Conservation (phyloP, 2,797 vertebrate species). For the Crocidura indochinensis region DNA sequence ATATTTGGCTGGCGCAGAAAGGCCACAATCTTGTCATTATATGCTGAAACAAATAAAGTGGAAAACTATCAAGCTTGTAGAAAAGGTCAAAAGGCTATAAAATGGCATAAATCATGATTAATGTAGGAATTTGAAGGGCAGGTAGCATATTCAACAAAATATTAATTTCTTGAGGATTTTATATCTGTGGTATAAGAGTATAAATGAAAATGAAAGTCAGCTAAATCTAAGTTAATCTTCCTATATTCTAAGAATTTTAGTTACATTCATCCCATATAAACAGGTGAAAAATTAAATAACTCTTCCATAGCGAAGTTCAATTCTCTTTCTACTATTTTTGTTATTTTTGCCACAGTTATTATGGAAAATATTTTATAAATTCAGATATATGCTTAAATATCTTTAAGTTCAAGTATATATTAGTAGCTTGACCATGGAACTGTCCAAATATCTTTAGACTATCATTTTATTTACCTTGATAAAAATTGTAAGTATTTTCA, state of each 20-base stretch:
- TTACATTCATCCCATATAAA: background rate
- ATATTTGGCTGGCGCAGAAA: slow-evolving; percentile 98
- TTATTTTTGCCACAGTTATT: background rate
- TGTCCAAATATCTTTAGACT: background rate
- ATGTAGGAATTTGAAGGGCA: slow-evolving; percentile 28
- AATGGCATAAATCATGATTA: slow-evolving; percentile 29
- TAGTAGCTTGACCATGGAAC: background rate
- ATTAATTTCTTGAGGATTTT: slow-evolving; percentile 31
- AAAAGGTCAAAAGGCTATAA: slow-evolving; percentile 13
- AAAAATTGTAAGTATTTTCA: background rate
- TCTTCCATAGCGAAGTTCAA: background rate
- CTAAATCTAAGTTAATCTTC: slow-evolving; percentile 15
- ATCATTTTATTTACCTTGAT: background rate
- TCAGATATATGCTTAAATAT: too few relatives aligned
- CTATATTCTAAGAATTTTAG: background rate
- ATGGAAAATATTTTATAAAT: background rate
- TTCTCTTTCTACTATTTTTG: background rate
- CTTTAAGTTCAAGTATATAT: background rate
- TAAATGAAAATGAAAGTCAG: background rate
- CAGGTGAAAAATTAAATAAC: background rate
- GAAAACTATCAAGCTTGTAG: slow-evolving; percentile 46
- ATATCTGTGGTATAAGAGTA: slow-evolving; percentile 1
- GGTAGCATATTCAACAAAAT: slow-evolving; percentile 5
- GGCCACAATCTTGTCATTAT: slow-evolving; percentile 99
- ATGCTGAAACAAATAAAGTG: slow-evolving; percentile 91